Percentiles rank a stretch among this genome's conserved stretches.
phyloP scores from a whole-genome alignment of 2,888 invertebrate species.

The Monoplex corrugatus region DNA sequence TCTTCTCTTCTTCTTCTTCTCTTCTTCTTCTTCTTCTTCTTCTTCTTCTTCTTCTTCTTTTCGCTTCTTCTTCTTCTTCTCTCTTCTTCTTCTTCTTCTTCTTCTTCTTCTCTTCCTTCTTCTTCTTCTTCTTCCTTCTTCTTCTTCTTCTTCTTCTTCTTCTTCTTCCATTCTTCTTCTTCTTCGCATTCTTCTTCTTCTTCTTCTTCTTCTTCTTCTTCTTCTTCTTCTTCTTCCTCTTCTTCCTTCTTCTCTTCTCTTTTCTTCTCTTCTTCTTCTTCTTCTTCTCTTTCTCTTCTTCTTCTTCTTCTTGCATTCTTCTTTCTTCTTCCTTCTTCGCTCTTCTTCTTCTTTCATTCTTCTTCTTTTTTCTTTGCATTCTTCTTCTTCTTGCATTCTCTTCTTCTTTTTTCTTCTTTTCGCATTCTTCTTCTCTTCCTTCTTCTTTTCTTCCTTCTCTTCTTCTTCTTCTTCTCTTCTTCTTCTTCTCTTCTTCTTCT shows the following conservation, averaged over 20 bases:
- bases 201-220: not conserved
- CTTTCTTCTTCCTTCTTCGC: not conserved
- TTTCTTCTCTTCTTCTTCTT: not conserved
- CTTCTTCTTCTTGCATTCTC: not conserved
- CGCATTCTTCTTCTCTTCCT: not conserved
- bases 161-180: not conserved
- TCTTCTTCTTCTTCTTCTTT: not conserved
- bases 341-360: not conserved
- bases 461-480: too few species aligned
- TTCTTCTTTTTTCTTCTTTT: not conserved
- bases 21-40: not conserved
- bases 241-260: not conserved
- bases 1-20: not conserved
- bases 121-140: not conserved
- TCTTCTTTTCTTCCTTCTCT: too few species aligned
- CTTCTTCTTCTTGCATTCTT: not conserved
- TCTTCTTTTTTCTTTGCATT: not conserved
- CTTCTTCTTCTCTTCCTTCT: not conserved
- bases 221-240: not conserved
- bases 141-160: not conserved
- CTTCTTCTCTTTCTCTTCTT: not conserved
- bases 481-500: too few species aligned
- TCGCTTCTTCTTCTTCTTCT: too few species aligned
- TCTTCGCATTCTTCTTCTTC: too few species aligned
- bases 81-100: not conserved